Conservation (phyloP, 2,888 invertebrate genomes). For the Brassicogethes aeneus region DNA sequence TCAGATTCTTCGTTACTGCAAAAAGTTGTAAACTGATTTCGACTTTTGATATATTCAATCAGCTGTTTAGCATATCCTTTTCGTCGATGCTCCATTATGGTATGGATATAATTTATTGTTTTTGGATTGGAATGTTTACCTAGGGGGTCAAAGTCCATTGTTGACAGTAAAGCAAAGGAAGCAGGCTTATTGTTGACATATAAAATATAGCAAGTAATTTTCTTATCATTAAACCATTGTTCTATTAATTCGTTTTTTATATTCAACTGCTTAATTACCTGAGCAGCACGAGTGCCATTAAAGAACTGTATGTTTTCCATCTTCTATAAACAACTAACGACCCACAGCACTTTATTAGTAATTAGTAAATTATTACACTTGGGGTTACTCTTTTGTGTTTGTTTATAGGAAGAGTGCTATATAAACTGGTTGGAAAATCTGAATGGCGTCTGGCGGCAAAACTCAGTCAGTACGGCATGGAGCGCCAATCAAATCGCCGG, state of each 20-base stretch:
- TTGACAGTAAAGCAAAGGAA: not conserved
- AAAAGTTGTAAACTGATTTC: not conserved
- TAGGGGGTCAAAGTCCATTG: not conserved
- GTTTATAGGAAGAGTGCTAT: too few species aligned
- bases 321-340: too few species aligned
- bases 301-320: not conserved
- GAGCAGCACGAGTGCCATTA: not conserved
- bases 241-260: not conserved
- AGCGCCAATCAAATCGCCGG: too few species aligned
- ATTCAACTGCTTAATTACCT: not conserved
- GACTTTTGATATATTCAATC: not conserved
- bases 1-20: not conserved
- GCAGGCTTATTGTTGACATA: not conserved
- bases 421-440: too few species aligned
- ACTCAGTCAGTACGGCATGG: too few species aligned
- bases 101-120: not conserved
- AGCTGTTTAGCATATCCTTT: not conserved
- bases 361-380: too few species aligned
- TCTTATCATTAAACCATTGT: not conserved
- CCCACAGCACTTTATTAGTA: too few species aligned
- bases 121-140: not conserved
- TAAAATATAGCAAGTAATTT: not conserved
- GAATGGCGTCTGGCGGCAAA: too few species aligned
- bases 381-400: too few species aligned
- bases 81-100: not conserved